Evolutionary conservation across 2,888 invertebrate species (phyloP).

Genomic region (Coleophora deauratella): DNA sequence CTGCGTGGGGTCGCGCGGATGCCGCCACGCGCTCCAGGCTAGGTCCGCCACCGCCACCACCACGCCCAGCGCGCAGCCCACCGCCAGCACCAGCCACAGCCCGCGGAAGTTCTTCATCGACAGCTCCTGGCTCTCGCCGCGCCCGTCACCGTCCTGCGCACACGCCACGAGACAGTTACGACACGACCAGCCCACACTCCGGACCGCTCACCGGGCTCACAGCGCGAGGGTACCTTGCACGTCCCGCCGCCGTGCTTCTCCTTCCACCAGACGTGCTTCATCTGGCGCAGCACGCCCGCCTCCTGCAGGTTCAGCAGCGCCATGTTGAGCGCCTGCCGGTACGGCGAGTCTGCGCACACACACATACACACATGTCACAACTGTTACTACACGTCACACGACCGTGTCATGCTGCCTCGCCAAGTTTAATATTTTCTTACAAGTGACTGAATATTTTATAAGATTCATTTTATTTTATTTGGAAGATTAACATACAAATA

Average conservation of each 20-base stretch:
- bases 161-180: constrained; percentile 28
- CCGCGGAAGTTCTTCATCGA: constrained; percentile 86
- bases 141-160: constrained; percentile 27
- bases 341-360: constrained; percentile 74
- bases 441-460: too few species aligned
- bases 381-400: too few species aligned
- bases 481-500: too few species aligned
- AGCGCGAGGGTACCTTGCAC: constrained; percentile 68
- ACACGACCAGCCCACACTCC: too few species aligned
- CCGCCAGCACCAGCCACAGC: constrained; percentile 83
- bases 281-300: constrained; percentile 80
- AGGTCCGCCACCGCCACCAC: constrained; percentile 79
- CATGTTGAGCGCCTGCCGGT: constrained; percentile 83
- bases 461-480: too few species aligned
- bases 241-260: constrained; percentile 84
- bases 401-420: too few species aligned
- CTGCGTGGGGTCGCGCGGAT: constrained; percentile 28
- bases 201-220: too few species aligned
- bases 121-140: constrained; percentile 16
- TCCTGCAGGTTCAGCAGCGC: constrained; percentile 91
- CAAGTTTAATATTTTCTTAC: too few species aligned
- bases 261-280: constrained; percentile 94
- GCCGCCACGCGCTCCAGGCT: constrained; percentile 37
- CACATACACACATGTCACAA: not conserved
- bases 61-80: constrained; percentile 78